Evolutionary conservation across 2,888 invertebrate genomes (phyloP).

Genomic region (Eueremaeus valkanovi): DNA sequence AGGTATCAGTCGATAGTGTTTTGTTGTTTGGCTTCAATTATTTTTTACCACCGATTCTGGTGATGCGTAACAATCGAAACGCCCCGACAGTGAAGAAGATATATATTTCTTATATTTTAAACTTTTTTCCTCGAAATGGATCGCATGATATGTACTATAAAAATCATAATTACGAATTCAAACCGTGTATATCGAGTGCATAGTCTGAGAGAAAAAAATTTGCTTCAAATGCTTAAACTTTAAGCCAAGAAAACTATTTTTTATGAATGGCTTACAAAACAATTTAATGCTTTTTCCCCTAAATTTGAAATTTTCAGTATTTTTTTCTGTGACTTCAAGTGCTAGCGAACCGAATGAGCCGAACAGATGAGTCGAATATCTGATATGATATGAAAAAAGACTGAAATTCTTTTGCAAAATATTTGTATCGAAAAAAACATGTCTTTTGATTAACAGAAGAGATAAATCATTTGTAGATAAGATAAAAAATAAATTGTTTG

Average conservation of each 20-base stretch:
- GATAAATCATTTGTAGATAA: not conserved
- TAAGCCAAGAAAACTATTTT: not conserved
- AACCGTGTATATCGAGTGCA: not conserved
- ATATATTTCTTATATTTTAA: not conserved
- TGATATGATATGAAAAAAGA: not conserved
- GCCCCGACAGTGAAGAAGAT: not conserved
- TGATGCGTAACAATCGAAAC: not conserved
- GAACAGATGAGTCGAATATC: not conserved
- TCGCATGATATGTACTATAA: not conserved
- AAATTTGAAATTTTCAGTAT: not conserved
- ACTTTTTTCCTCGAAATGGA: not conserved
- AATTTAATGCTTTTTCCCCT: not conserved
- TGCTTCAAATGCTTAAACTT: not conserved
- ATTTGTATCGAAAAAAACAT: not conserved
- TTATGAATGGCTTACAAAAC: not conserved
- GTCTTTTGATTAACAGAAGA: not conserved
- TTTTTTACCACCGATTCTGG: slow-evolving; percentile 11
- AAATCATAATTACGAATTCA: slow-evolving; percentile 11
- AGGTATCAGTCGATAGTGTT: not conserved
- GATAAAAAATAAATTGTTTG: not conserved
- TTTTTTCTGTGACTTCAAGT: not conserved
- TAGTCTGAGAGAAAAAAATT: not conserved
- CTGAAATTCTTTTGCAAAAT: not conserved
- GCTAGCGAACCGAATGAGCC: not conserved
- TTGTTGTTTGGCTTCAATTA: slow-evolving; percentile 21